A percentile compares a stretch with the other conserved stretches of the same genome.
phyloP scores from a whole-genome alignment of 1,140 invertebrate genomes.

The Pseudomyrmex sp. region DNA sequence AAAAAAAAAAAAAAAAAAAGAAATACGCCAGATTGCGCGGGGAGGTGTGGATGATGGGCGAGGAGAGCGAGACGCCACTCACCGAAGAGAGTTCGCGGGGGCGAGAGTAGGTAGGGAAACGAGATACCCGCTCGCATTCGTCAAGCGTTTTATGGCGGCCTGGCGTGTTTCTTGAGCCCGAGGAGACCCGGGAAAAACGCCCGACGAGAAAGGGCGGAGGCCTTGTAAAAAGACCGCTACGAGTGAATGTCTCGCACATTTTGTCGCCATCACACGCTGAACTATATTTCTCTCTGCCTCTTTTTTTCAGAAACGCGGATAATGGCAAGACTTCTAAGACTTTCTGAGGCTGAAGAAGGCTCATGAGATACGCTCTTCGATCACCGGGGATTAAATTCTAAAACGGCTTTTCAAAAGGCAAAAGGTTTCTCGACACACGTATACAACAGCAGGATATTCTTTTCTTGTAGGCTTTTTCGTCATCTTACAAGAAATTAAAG shows the following conservation, averaged over 20 bases:
- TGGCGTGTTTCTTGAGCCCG: conserved; percentile 19
- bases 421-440: background rate
- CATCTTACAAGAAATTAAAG: background rate
- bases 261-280: conserved; percentile 50
- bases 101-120: conserved; percentile 51
- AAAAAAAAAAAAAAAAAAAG: too few relatives aligned
- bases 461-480: background rate
- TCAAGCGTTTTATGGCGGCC: conserved; percentile 71
- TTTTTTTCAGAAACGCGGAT: conserved; percentile 6
- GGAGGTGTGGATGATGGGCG: too few relatives aligned
- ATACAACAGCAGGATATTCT: background rate
- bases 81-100: conserved; percentile 26
- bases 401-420: background rate
- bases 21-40: too few relatives aligned
- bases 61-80: background rate
- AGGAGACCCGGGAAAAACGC: conserved; percentile 30
- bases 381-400: background rate
- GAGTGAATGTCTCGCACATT: conserved; percentile 26
- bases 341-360: background rate
- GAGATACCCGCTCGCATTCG: conserved; percentile 64
- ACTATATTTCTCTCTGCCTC: conserved; percentile 4
- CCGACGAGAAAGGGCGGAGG: conserved; percentile 36
- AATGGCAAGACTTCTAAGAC: background rate
- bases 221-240: conserved; percentile 50
- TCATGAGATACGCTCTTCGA: background rate